Percentiles rank a stretch among this genome's conserved stretches.
Conservation (phyloP, 2,113 vertebrate species). For the Poecilia latipinna region DNA sequence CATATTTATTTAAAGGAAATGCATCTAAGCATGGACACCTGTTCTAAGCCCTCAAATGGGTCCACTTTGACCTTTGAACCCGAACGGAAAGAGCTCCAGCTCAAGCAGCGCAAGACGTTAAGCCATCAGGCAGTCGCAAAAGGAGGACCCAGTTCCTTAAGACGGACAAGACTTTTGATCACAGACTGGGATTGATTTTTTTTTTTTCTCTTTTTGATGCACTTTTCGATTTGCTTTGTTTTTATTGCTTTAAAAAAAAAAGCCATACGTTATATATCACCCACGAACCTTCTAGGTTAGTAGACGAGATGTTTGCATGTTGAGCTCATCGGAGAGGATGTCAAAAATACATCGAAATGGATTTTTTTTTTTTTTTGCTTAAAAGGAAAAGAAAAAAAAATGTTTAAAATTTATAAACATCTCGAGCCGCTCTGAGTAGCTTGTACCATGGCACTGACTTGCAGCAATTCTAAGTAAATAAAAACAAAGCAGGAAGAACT, state of each 20-base stretch:
- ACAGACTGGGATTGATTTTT: constrained; percentile 77
- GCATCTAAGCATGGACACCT: constrained; percentile 51
- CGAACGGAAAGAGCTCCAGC: constrained; percentile 38
- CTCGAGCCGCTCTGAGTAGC: constrained; percentile 76
- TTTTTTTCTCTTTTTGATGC: constrained; percentile 79
- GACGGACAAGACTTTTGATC: constrained; percentile 60
- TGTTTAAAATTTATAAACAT: constrained; percentile 67
- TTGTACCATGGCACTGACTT: constrained; percentile 83
- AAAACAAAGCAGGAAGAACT: constrained; percentile 79
- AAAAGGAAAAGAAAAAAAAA: constrained; percentile 38
- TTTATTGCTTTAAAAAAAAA: constrained; percentile 82
- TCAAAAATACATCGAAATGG: constrained; percentile 67
- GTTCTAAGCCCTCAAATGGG: constrained; percentile 54
- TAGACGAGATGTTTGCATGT: constrained; percentile 82
- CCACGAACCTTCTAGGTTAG: constrained; percentile 72
- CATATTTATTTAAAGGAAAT: constrained; percentile 81
- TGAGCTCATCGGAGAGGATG: constrained; percentile 75
- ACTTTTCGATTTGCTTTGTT: constrained; percentile 81
- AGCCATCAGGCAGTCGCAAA: constrained; percentile 54
- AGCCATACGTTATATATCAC: constrained; percentile 83
- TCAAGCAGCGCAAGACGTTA: constrained; percentile 55
- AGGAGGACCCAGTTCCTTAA: constrained; percentile 51
- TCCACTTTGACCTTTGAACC: constrained; percentile 60
- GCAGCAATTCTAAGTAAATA: constrained; percentile 79
- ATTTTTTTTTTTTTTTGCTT: constrained; percentile 72